Percentiles rank a stretch among this genome's conserved stretches.
Evolutionary conservation across 2,113 vertebrate genomes (phyloP).

Genomic region (Empidonax alnorum): DNA sequence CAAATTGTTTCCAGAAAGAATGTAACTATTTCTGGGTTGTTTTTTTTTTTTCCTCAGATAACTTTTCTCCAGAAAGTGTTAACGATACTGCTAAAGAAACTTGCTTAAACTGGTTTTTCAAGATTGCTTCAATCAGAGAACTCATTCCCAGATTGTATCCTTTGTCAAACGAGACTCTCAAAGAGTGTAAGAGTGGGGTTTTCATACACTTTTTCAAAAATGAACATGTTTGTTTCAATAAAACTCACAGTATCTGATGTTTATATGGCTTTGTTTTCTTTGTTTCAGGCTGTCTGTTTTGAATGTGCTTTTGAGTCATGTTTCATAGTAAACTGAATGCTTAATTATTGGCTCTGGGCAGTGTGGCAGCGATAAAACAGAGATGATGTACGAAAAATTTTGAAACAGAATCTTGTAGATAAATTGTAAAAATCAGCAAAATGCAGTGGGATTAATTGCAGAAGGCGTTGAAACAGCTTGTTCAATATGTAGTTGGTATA

Average conservation of each 20-base stretch:
- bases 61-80: conserved; percentile 88
- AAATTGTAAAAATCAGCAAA: background rate
- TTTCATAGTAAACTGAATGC: background rate
- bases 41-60: conserved; percentile 72
- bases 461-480: background rate
- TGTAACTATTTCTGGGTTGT: background rate
- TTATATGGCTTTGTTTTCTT: background rate
- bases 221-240: background rate
- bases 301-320: background rate
- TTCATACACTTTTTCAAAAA: background rate
- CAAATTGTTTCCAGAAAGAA: background rate
- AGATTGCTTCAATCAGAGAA: conserved; percentile 97
- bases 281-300: background rate
- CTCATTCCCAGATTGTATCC: conserved; percentile 98
- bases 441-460: background rate
- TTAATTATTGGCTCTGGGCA: background rate
- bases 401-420: background rate
- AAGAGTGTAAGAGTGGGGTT: background rate
- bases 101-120: conserved; percentile 99
- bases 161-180: conserved; percentile 55
- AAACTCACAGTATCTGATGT: background rate
- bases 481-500: background rate
- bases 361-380: background rate
- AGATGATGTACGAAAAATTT: background rate
- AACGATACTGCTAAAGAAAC: conserved; percentile 96